A percentile compares a stretch with the other conserved stretches of the same genome.
Conservation (phyloP, 1,140 invertebrate species). For the Chlorops oryzae region DNA sequence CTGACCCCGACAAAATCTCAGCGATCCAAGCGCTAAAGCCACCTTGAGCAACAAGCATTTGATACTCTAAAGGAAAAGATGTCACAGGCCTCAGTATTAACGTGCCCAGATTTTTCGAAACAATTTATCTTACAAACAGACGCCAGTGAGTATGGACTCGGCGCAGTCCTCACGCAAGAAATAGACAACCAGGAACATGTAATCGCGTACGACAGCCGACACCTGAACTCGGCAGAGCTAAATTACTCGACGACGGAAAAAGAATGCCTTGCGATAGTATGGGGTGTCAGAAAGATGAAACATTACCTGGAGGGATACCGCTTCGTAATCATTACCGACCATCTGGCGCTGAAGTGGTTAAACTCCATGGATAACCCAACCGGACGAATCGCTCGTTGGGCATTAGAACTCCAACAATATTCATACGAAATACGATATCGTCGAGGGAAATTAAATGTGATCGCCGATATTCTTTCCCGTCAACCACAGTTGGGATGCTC, state of each 20-base stretch:
- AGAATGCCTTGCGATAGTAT: conserved; percentile 49
- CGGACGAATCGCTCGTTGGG: conserved; percentile 18
- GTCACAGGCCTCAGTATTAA: conserved; percentile 17
- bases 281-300: conserved; percentile 8
- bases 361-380: conserved; percentile 31
- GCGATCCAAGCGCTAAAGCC: too few relatives aligned
- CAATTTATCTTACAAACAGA: conserved; percentile 13
- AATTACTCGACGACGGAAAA: conserved; percentile 49
- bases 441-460: conserved; percentile 22
- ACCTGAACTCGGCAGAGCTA: conserved; percentile 2
- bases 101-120: conserved; percentile 14
- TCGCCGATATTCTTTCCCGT: conserved; percentile 26
- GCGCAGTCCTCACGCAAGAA: conserved; percentile 24
- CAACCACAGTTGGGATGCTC: too few relatives aligned
- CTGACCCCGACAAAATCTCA: too few relatives aligned
- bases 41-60: conserved; percentile 9
- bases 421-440: conserved; percentile 21
- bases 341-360: conserved; percentile 39
- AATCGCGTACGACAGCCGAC: conserved; percentile 27
- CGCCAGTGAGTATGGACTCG: conserved; percentile 14
- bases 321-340: conserved; percentile 12
- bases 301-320: conserved; percentile 10
- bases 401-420: conserved; percentile 23
- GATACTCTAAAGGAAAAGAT: conserved; percentile 11
- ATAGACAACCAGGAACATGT: conserved; percentile 21